A percentile compares a stretch with the other conserved stretches of the same genome.
These are phyloP conservation scores for Gymnothorax reevesii DNA, from an alignment of 2,797 vertebrate genomes.

Conservation along the genomic window DNA sequence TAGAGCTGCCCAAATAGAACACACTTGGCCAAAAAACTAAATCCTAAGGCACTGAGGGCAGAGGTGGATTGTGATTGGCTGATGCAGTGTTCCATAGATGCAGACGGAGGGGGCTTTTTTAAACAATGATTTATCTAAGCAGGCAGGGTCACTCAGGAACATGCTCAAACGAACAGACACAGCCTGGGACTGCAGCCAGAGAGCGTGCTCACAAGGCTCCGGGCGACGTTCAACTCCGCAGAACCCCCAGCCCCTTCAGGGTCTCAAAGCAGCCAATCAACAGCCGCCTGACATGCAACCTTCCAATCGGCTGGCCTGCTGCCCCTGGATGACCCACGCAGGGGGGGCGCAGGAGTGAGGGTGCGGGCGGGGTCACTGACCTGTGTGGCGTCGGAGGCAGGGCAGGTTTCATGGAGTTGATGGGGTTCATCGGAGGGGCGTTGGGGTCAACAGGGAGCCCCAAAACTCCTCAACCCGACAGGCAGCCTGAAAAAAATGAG, in stretches of 20 bases:
- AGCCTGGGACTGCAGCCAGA: too few relatives aligned
- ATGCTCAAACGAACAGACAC: too few relatives aligned
- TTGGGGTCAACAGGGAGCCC: constrained; percentile 48
- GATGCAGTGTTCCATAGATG: background rate
- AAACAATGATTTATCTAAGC: too few relatives aligned
- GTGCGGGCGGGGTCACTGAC: constrained; percentile 61
- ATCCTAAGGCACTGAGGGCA: background rate
- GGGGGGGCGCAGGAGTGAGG: background rate
- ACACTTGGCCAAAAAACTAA: background rate
- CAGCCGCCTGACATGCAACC: too few relatives aligned
- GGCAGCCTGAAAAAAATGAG: constrained; percentile 48
- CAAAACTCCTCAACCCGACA: constrained; percentile 57
- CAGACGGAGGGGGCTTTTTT: too few relatives aligned
- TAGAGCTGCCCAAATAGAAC: too few relatives aligned
- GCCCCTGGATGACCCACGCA: background rate
- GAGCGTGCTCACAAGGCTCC: too few relatives aligned
- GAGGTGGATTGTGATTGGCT: background rate
- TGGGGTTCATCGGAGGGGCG: constrained; percentile 83
- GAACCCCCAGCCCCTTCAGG: too few relatives aligned
- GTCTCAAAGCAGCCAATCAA: too few relatives aligned
- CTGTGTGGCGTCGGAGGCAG: constrained; percentile 86
- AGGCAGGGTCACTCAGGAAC: too few relatives aligned
- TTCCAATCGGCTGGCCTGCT: too few relatives aligned
- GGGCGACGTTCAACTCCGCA: too few relatives aligned
- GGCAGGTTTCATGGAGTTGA: constrained; percentile 95